Conservation (phyloP, 2,113 vertebrate genomes). For the Leucoraja erinaceus region DNA sequence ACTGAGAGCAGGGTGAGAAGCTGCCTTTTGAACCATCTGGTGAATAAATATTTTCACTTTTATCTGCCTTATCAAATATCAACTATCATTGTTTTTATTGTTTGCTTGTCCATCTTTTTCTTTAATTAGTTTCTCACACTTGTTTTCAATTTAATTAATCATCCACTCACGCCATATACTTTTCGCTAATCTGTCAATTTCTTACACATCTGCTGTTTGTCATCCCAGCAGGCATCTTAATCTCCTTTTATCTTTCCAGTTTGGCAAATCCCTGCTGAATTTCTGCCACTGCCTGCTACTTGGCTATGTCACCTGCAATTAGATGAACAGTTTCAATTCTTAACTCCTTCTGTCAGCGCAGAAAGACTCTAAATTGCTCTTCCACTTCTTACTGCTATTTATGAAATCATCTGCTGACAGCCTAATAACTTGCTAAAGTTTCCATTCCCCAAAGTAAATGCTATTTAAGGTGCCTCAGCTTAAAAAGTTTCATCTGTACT, state of each 20-base stretch:
- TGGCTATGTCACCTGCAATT: conserved; percentile 30
- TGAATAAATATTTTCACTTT: not conserved
- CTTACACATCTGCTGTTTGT: conserved; percentile 14
- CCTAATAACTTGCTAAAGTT: conserved; percentile 27
- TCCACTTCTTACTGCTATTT: conserved; percentile 22
- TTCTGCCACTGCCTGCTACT: not conserved
- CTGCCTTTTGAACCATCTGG: not conserved
- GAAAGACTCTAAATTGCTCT: conserved; percentile 35
- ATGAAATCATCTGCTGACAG: conserved; percentile 35
- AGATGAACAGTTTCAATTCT: conserved; percentile 32
- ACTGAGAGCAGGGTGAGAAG: not conserved
- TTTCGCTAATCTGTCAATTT: not conserved
- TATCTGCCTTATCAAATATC: not conserved
- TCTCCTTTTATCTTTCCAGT: conserved; percentile 22
- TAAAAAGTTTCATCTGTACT: not conserved
- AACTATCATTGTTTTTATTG: not conserved
- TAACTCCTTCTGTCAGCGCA: conserved; percentile 14
- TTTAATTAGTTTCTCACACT: not conserved
- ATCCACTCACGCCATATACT: not conserved
- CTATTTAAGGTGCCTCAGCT: not conserved
- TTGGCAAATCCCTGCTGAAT: not conserved
- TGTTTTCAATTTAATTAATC: conserved; percentile 20
- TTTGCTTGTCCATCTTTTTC: not conserved
- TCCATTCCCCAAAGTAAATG: conserved; percentile 2
- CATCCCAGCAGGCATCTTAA: not conserved